phyloP scores from a whole-genome alignment of 2,797 vertebrate genomes.

The Cossypha caffra region DNA sequence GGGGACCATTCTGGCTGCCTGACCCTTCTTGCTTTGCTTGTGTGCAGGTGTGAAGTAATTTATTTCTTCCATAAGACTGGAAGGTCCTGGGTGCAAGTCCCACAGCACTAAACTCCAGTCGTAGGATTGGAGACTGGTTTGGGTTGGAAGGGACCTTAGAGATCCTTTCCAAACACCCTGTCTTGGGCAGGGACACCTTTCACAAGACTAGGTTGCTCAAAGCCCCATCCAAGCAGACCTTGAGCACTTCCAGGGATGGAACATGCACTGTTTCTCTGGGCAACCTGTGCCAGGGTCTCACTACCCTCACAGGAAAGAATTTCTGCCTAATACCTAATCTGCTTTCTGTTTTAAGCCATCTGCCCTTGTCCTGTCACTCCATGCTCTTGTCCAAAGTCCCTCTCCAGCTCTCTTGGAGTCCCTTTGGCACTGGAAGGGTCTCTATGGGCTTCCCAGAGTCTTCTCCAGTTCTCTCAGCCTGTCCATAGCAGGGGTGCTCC shows the following conservation, averaged over 20 bases:
- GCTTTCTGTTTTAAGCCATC: neutral
- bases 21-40: neutral
- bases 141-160: neutral
- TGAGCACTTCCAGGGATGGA: neutral
- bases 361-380: neutral
- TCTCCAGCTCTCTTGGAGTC: neutral
- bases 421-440: neutral
- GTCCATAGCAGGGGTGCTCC: neutral
- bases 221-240: neutral
- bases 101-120: accelerated
- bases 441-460: neutral
- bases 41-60: neutral
- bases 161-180: neutral
- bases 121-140: neutral
- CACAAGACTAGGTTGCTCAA: neutral
- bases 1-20: neutral
- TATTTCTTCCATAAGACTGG: neutral
- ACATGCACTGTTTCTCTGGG: neutral
- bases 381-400: neutral
- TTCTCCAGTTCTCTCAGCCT: neutral
- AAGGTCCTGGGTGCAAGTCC: neutral
- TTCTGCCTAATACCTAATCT: neutral
- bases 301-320: neutral
- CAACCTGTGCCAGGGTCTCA: neutral
- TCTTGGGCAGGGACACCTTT: neutral